These are phyloP conservation scores for Charaxes varanes DNA, from an alignment of 1,140 invertebrate species.

Conservation along the genomic window DNA sequence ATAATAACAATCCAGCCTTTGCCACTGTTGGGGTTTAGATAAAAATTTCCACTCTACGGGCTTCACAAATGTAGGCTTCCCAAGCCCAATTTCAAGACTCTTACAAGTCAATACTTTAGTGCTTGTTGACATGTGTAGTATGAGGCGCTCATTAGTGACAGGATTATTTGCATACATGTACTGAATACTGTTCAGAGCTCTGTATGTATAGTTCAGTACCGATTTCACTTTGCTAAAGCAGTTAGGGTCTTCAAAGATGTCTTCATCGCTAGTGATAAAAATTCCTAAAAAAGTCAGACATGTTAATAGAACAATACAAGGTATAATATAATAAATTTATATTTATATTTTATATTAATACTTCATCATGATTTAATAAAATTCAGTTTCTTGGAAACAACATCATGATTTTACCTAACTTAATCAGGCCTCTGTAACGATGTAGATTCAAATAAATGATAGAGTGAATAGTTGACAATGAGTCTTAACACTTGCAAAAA, in stretches of 20 bases:
- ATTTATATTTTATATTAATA: too few relatives aligned
- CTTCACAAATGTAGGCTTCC: slow-evolving; percentile 59
- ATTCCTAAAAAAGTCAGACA: slow-evolving; percentile 51
- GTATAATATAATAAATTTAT: too few relatives aligned
- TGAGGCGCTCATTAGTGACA: slow-evolving; percentile 61
- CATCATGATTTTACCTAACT: too few relatives aligned
- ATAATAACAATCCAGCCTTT: slow-evolving; percentile 80
- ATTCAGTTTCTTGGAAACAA: too few relatives aligned
- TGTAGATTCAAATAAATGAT: too few relatives aligned
- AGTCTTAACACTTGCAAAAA: too few relatives aligned
- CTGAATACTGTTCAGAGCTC: slow-evolving; percentile 71
- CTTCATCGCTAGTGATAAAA: slow-evolving; percentile 72
- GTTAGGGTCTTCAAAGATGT: slow-evolving; percentile 75
- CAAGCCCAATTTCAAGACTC: slow-evolving; percentile 57
- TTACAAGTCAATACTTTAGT: slow-evolving; percentile 67
- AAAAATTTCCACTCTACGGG: slow-evolving; percentile 80
- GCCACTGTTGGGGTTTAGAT: slow-evolving; percentile 78
- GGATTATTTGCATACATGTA: slow-evolving; percentile 76
- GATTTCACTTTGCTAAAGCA: slow-evolving; percentile 73
- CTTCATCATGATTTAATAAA: too few relatives aligned
- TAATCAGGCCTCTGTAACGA: too few relatives aligned
- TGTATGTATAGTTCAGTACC: slow-evolving; percentile 74
- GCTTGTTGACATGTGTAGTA: slow-evolving; percentile 72
- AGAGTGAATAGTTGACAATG: too few relatives aligned
- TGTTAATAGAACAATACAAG: too few relatives aligned